Evolutionary conservation across 2,113 vertebrate species (phyloP).

Genomic region (Paradoxurus hermaphroditus): DNA sequence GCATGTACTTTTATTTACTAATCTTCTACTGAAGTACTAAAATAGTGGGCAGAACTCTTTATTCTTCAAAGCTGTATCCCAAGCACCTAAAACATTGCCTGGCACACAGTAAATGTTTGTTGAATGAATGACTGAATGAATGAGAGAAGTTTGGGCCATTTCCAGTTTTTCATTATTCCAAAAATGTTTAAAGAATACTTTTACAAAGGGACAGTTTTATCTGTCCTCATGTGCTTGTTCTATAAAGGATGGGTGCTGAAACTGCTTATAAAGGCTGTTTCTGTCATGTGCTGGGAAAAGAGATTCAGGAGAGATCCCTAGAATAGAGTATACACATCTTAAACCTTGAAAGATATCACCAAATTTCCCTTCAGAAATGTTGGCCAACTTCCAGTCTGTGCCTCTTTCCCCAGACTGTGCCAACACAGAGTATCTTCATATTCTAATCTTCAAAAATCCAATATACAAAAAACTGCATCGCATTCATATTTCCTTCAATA

Average conservation of each 20-base stretch:
- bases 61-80: background rate
- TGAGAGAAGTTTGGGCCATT: background rate
- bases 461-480: background rate
- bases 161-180: conserved; percentile 18
- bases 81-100: background rate
- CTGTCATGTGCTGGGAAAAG: background rate
- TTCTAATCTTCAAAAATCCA: background rate
- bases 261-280: background rate
- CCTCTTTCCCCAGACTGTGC: background rate
- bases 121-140: background rate
- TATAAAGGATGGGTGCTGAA: background rate
- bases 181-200: conserved; percentile 20
- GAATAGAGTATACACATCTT: background rate
- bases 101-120: background rate
- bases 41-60: background rate
- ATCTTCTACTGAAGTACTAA: background rate
- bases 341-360: background rate
- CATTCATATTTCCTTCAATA: background rate
- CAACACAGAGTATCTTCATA: background rate
- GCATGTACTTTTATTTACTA: background rate
- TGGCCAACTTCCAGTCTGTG: background rate
- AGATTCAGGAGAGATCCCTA: background rate
- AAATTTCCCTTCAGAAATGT: background rate
- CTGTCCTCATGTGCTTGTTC: background rate
- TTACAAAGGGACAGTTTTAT: conserved; percentile 13